Evolutionary conservation across 2,797 vertebrate genomes (phyloP).

Genomic region (Ciconia nigra): DNA sequence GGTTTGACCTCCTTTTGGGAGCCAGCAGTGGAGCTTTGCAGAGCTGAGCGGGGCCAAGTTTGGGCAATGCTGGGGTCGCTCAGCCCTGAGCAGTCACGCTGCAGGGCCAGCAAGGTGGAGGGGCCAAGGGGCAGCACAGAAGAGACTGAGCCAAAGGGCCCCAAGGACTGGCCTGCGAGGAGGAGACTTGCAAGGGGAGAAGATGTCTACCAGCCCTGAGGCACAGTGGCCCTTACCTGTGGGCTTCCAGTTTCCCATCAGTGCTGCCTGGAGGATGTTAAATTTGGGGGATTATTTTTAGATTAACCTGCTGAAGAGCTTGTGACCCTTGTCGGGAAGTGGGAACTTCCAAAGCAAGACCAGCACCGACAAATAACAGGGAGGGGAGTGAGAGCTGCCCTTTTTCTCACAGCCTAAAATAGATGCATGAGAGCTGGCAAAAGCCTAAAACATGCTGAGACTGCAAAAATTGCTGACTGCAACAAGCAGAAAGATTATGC

Average conservation of each 20-base stretch:
- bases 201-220: not conserved
- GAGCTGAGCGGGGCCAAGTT: not conserved
- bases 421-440: not conserved
- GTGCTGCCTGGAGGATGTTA: not conserved
- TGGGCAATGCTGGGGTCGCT: not conserved
- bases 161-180: not conserved
- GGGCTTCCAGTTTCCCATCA: not conserved
- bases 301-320: not conserved
- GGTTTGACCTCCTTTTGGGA: not conserved
- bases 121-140: not conserved
- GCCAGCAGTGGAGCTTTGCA: not conserved
- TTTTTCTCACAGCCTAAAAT: not conserved
- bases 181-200: not conserved
- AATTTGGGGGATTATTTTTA: not conserved
- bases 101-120: accelerated
- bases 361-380: not conserved
- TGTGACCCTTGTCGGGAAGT: not conserved
- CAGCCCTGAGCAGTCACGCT: too few relatives aligned
- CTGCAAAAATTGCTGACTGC: not conserved
- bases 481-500: not conserved
- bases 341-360: not conserved
- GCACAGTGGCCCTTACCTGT: not conserved
- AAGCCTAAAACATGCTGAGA: not conserved
- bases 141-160: not conserved
- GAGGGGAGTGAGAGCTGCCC: not conserved